phyloP scores from a whole-genome alignment of 2,797 vertebrate genomes.

The Nannoperca australis region DNA sequence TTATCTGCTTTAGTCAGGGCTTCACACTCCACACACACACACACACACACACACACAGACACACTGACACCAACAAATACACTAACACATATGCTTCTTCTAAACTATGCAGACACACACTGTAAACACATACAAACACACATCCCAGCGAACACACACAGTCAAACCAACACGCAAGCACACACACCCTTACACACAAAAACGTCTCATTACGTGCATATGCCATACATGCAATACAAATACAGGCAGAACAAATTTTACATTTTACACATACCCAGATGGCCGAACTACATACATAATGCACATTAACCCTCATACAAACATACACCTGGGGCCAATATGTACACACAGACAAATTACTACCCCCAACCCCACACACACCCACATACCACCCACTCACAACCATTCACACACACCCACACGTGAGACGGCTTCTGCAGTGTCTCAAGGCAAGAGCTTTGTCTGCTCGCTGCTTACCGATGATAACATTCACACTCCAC shows the following conservation, averaged over 20 bases:
- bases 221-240: not conserved
- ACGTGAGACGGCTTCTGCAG: constrained; percentile 37
- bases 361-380: not conserved
- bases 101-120: too few relatives aligned
- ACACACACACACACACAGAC: not conserved
- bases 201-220: constrained; percentile 10
- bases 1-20: constrained; percentile 65
- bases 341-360: constrained; percentile 13
- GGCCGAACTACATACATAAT: constrained; percentile 18
- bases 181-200: not conserved
- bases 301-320: constrained; percentile 15
- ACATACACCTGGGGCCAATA: constrained; percentile 6
- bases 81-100: not conserved
- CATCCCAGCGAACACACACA: not conserved
- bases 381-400: not conserved
- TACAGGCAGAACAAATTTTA: constrained; percentile 14
- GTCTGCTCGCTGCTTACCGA: constrained; percentile 57
- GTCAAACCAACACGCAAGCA: not conserved
- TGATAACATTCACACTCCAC: constrained; percentile 75
- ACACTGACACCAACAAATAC: constrained; percentile 4
- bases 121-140: not conserved
- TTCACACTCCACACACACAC: constrained; percentile 16
- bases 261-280: constrained; percentile 21
- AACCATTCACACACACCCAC: constrained; percentile 16
- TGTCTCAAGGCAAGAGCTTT: constrained; percentile 46